These are phyloP conservation scores for Diploptera punctata DNA, from an alignment of 2,888 invertebrate species.

Conservation along the genomic window DNA sequence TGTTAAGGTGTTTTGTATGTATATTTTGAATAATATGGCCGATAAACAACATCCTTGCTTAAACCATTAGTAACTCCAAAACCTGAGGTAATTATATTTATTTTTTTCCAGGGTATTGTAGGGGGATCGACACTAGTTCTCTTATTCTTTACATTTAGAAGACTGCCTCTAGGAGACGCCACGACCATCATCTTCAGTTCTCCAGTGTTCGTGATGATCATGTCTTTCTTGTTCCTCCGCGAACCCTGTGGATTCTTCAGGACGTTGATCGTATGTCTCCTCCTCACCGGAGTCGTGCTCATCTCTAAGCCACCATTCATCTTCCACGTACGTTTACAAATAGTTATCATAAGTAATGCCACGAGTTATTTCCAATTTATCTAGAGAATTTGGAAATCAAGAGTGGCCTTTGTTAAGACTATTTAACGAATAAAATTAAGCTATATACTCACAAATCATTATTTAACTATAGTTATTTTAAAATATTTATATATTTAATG, in stretches of 20 bases:
- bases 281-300: constrained; percentile 56
- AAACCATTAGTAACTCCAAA: no score
- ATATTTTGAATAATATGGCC: no score
- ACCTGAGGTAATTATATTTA: no score
- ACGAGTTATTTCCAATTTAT: no score
- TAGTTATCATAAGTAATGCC: no score
- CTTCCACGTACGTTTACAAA: constrained; percentile 49
- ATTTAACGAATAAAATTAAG: no score
- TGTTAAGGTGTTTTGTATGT: no score
- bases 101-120: constrained; percentile 53
- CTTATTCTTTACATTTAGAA: constrained; percentile 57
- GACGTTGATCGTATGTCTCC: constrained; percentile 54
- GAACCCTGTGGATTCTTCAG: constrained; percentile 58
- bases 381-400: neutral
- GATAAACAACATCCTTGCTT: no score
- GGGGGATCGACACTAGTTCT: constrained; percentile 57
- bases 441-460: no score
- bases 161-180: constrained; percentile 59
- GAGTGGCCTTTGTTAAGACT: no score
- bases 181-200: constrained; percentile 60
- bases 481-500: no score
- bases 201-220: constrained; percentile 57
- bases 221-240: constrained; percentile 56
- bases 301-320: constrained; percentile 58
- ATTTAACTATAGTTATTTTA: no score